Base-by-base conservation (phyloP, 2,888 invertebrate genomes). In the Ectropis crepuscularia region DNA sequence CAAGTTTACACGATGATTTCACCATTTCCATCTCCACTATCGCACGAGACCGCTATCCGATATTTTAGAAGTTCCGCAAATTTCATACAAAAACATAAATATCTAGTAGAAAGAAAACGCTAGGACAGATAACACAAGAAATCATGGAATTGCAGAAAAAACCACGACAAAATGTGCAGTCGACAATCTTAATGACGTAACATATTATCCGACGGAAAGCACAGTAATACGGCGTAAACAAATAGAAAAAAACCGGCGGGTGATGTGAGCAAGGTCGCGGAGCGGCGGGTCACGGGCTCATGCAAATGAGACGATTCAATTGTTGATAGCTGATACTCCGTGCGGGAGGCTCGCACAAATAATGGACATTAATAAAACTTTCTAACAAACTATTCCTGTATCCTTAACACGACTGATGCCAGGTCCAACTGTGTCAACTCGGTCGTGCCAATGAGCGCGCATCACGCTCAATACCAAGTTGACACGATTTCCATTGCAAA, bases 271-370 rank as follows among this genome's bases (percentile, higher is more conserved):
- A 82, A 83, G 86, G 85, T 80, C 80, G 75, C 43, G 76, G 77
- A 82, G 82, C 72, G 85, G 86, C 48, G 74, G 90, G 89, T 89
- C 90, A 89, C 83, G 89, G 87, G 79, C 89, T 80, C 75, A 88
- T 89, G 88, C 88, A 86, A 89, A 87, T 88, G 77, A 85, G 78
- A 74, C 75, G 86, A 82, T 82, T 81, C 79, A 76, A 84, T 85
- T 82, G 86, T 82, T 76, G 85, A 85, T 82, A 81, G 70, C 65
- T 61, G 60, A 65, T 66, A 67, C 62, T 67, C 54, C 64, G 53
- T 53, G 53, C 53, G 53, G 43, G 16, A 48, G 11, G n/a, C 47
- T 46, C 53, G 38, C 41, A 38, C 12, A 16, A 28, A 5, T 9
- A 39, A 38, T 50, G n/a, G 0, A 8, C 7, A 8, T 16, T 39